Conservation (phyloP, 1,140 invertebrate genomes). For the Drusus annulatus region DNA sequence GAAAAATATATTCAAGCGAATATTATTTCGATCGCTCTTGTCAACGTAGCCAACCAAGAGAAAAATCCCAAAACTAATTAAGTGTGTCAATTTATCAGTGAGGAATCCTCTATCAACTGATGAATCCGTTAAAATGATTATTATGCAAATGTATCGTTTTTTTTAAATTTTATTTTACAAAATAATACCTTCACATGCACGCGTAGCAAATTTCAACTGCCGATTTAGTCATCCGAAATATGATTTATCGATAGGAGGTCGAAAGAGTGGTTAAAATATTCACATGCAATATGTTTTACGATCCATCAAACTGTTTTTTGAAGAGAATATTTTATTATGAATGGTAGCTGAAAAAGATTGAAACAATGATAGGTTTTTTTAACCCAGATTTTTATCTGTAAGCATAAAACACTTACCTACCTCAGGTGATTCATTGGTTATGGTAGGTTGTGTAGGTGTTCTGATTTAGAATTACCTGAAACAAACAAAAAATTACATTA, state of each 20-base stretch:
- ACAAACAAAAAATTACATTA: too few species aligned
- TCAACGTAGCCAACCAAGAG: neutral
- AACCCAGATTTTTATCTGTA: neutral
- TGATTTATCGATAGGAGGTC: neutral
- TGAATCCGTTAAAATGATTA: neutral
- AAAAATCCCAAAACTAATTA: neutral
- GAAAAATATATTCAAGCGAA: too few species aligned
- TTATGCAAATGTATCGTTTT: too few species aligned
- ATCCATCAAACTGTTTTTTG: constrained; percentile 2
- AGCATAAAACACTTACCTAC: neutral
- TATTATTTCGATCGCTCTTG: neutral
- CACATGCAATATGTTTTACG: neutral
- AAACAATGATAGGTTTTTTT: neutral
- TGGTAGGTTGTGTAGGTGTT: neutral
- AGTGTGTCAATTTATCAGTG: neutral
- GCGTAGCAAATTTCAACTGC: neutral
- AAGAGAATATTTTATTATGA: neutral
- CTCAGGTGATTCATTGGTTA: neutral
- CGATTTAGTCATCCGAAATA: neutral
- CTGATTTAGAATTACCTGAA: neutral
- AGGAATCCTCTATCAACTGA: neutral
- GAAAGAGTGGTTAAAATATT: neutral
- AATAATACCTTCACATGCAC: neutral
- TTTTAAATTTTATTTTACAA: too few species aligned
- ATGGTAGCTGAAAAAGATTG: too few species aligned